These are phyloP conservation scores for Sinocyclocheilus anophthalmus DNA, from an alignment of 2,113 vertebrate species.

Conservation along the genomic window DNA sequence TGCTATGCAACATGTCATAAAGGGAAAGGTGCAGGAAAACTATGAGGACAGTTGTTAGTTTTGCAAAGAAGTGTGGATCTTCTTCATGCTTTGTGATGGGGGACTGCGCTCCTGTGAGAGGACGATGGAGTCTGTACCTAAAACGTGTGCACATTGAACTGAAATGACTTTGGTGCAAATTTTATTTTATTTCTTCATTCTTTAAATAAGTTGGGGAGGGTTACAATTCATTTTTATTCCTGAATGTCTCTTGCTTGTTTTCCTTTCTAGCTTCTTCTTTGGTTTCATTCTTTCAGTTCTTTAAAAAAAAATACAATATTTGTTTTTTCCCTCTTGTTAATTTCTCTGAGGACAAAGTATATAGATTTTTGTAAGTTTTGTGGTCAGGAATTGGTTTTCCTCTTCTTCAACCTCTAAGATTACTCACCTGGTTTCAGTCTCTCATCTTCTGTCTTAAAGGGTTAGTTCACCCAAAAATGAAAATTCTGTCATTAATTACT, in stretches of 20 bases:
- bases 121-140: background rate
- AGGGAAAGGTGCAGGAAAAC: background rate
- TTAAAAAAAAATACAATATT: background rate
- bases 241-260: conserved; percentile 26
- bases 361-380: conserved; percentile 8
- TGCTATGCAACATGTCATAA: conserved; percentile 49
- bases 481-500: too few relatives aligned
- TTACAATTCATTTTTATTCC: conserved; percentile 42
- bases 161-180: conserved; percentile 9
- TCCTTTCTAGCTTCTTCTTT: conserved; percentile 22
- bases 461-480: too few relatives aligned
- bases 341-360: conserved; percentile 16
- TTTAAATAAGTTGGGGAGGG: background rate
- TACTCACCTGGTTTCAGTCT: background rate
- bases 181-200: background rate
- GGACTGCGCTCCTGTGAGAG: conserved; percentile 7
- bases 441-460: background rate
- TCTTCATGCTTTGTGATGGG: too few relatives aligned
- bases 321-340: background rate
- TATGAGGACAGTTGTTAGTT: conserved; percentile 44
- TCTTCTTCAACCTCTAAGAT: background rate
- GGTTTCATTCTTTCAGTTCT: background rate
- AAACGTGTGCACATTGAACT: conserved; percentile 23
- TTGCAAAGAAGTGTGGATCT: conserved; percentile 26
- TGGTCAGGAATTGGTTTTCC: background rate